These are phyloP conservation scores for Capitulum mitella DNA, from an alignment of 2,888 invertebrate species.

Conservation along the genomic window DNA sequence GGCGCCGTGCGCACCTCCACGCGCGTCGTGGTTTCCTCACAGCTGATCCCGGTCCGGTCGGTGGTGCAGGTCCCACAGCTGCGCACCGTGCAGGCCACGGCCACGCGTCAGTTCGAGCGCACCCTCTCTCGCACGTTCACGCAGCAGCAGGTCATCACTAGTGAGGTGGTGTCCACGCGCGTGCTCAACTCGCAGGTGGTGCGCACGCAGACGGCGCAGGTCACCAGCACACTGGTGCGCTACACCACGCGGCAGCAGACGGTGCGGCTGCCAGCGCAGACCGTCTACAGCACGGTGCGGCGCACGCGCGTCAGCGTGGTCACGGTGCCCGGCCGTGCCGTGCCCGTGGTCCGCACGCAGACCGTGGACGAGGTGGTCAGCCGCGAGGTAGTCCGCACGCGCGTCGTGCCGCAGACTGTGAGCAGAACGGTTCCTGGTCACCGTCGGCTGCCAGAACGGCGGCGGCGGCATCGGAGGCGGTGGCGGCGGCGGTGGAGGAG, in stretches of 20 bases:
- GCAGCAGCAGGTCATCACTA: background rate
- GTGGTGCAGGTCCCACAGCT: conserved; percentile 10
- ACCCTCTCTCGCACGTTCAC: conserved; percentile 9
- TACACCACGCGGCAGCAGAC: conserved; percentile 30
- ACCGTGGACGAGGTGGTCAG: conserved; percentile 3
- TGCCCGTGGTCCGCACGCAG: conserved; percentile 33
- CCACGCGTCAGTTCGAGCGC: conserved; percentile 19
- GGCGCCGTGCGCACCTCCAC: conserved; percentile 17
- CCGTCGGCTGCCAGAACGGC: background rate
- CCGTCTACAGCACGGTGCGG: conserved; percentile 30
- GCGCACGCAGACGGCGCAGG: conserved; percentile 28
- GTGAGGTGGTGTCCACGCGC: conserved; percentile 29
- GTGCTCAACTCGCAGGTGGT: conserved; percentile 31
- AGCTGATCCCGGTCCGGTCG: conserved; percentile 8
- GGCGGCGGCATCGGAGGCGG: background rate
- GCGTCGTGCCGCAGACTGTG: conserved; percentile 9
- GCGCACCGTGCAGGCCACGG: background rate
- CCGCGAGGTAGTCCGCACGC: background rate
- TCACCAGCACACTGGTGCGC: conserved; percentile 29
- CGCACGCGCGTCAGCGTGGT: conserved; percentile 32
- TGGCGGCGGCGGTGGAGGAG: background rate
- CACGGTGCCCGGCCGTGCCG: conserved; percentile 30
- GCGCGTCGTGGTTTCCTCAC: background rate
- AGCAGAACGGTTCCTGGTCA: background rate
- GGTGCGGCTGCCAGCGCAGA: conserved; percentile 29